phyloP scores from a whole-genome alignment of 1,140 invertebrate species.

The Trichomalopsis sarcophagae region DNA sequence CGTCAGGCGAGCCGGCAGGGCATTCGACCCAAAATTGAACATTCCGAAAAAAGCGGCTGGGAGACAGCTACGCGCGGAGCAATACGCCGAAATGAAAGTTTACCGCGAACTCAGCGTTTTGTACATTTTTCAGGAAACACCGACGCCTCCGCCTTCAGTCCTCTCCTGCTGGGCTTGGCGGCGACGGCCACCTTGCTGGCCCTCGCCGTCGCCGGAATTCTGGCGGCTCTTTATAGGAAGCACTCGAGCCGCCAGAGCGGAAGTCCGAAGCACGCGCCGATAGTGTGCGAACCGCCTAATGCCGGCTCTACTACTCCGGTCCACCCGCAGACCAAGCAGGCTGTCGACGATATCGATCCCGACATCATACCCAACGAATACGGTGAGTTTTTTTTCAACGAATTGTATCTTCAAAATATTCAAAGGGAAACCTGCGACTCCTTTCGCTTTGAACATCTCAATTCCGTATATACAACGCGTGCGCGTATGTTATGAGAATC shows the following conservation, averaged over 20 bases:
- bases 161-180: constrained; percentile 82
- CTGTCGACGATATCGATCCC: constrained; percentile 81
- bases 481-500: not conserved
- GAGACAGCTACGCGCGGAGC: no score
- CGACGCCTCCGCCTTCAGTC: constrained; percentile 77
- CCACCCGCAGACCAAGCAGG: constrained; percentile 67
- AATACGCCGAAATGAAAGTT: not conserved
- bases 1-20: no score
- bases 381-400: constrained; percentile 75
- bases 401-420: no score
- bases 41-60: not conserved
- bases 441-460: no score
- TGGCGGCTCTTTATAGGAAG: constrained; percentile 81
- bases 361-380: constrained; percentile 91
- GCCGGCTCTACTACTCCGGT: constrained; percentile 73
- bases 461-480: no score
- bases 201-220: constrained; percentile 82
- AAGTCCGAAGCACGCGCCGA: constrained; percentile 80
- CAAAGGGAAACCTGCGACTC: no score
- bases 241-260: constrained; percentile 74
- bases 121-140: constrained; percentile 60
- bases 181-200: constrained; percentile 82
- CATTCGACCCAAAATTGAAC: not conserved
- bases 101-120: constrained; percentile 1
- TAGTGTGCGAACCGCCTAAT: constrained; percentile 75